These are phyloP conservation scores for Xestia rhomboidea DNA, from an alignment of 2,888 invertebrate genomes.

Conservation along the genomic window DNA sequence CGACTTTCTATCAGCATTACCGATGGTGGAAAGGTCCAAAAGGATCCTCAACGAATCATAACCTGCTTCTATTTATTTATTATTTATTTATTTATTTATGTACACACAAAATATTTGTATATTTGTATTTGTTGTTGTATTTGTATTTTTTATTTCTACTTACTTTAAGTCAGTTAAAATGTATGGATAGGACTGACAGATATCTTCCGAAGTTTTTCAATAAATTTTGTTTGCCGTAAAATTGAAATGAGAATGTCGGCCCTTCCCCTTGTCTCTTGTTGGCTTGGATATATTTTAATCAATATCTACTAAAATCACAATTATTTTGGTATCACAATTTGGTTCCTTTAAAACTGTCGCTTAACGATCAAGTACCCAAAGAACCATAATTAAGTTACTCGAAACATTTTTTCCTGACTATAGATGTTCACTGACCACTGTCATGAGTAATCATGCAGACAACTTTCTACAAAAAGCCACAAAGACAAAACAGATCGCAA, in stretches of 20 bases:
- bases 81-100: too few species aligned
- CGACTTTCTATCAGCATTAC: background rate
- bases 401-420: background rate
- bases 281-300: background rate
- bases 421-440: background rate
- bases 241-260: background rate
- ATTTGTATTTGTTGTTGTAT: too few species aligned
- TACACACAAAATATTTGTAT: too few species aligned
- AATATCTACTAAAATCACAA: background rate
- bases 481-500: constrained; percentile 3
- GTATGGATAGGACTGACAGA: background rate
- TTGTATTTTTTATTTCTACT: too few species aligned
- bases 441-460: background rate
- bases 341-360: background rate
- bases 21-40: background rate
- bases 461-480: background rate
- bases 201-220: background rate
- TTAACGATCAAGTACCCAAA: background rate
- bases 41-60: background rate
- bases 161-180: background rate
- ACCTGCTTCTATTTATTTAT: too few species aligned
- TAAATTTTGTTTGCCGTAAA: background rate
- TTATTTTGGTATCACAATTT: background rate
- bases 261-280: background rate
- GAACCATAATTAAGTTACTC: background rate